Percentiles rank a stretch among this genome's conserved stretches.
These are phyloP conservation scores for Lagopus muta DNA, from an alignment of 2,113 vertebrate species.

Conservation along the genomic window DNA sequence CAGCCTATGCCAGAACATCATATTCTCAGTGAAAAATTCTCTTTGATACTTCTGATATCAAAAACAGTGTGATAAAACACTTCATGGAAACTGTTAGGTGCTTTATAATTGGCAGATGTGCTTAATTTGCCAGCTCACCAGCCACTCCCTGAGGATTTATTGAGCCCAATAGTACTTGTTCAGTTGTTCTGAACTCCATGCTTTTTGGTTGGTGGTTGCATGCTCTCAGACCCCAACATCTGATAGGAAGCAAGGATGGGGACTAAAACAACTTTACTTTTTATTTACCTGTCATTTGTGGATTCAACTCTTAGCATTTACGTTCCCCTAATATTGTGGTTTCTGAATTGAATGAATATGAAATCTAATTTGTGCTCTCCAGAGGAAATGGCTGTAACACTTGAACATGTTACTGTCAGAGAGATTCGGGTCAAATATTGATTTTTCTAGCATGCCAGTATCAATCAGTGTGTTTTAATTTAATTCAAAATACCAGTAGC, in stretches of 20 bases:
- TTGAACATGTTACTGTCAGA: conserved; percentile 21
- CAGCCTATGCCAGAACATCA: too few relatives aligned
- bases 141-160: background rate
- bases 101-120: background rate
- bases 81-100: background rate
- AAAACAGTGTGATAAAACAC: background rate
- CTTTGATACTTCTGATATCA: background rate
- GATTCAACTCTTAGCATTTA: conserved; percentile 7
- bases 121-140: background rate
- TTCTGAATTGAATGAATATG: conserved; percentile 14
- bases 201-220: background rate
- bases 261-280: background rate
- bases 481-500: conserved; percentile 35
- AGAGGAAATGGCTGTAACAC: conserved; percentile 17
- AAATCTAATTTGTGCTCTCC: conserved; percentile 47
- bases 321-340: conserved; percentile 6
- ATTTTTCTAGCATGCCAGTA: conserved; percentile 34
- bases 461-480: conserved; percentile 58
- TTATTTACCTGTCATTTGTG: background rate
- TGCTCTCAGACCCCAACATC: background rate
- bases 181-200: background rate
- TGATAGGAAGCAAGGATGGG: background rate
- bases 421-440: conserved; percentile 29
- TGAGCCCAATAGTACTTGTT: background rate
- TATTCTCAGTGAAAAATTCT: too few relatives aligned